Conservation (phyloP, 2,888 invertebrate genomes). For the Acanthosepion pharaonis region DNA sequence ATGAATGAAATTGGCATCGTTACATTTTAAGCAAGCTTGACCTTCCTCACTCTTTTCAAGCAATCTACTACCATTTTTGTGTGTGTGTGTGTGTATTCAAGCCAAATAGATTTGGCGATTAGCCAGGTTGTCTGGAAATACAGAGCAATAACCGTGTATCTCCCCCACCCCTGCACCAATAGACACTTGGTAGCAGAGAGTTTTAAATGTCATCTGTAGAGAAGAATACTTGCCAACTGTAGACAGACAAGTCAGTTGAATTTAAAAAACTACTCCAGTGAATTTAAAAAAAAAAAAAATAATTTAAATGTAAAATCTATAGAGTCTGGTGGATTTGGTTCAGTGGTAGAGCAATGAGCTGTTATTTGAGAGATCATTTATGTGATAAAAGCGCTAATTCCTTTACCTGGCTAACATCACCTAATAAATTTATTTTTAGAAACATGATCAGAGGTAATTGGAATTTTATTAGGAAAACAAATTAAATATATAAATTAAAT, state of each 20-base stretch:
- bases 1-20: neutral
- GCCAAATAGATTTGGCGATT: slow-evolving; percentile 6
- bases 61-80: neutral
- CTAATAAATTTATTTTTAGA: too few relatives aligned
- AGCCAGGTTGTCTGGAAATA: slow-evolving; percentile 33
- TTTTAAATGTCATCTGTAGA: neutral
- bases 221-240: slow-evolving; percentile 33
- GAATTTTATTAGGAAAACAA: too few relatives aligned
- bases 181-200: neutral
- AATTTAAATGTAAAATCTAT: too few relatives aligned
- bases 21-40: neutral
- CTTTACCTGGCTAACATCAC: too few relatives aligned
- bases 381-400: too few relatives aligned
- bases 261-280: neutral
- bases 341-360: too few relatives aligned
- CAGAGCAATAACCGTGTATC: neutral
- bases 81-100: neutral
- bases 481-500: too few relatives aligned
- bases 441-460: too few relatives aligned
- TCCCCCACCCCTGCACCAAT: neutral
- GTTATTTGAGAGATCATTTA: too few relatives aligned
- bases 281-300: neutral
- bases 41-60: neutral
- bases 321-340: too few relatives aligned
- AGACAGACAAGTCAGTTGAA: neutral